Evolutionary conservation across 2,797 vertebrate genomes (phyloP), one percentile per base, ranked within the genome.

Genomic region (Amazonetta brasiliensis): DNA sequence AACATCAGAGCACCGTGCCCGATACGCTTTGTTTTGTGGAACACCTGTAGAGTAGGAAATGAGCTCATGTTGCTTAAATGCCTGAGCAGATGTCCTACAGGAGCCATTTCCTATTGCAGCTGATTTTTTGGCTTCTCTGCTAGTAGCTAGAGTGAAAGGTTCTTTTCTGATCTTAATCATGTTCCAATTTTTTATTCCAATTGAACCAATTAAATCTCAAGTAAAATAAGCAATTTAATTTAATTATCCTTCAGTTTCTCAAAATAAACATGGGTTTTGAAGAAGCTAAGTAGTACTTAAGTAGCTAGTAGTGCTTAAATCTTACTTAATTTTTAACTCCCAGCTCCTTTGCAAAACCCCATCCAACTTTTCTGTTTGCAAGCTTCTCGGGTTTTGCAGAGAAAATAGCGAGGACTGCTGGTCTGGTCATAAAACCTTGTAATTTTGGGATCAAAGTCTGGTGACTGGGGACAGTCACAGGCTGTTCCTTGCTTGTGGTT

Each of bases 21-120:
- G 28, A 43, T 31, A 55, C 71, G 22, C 55, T 94, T 94, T 96
- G 82, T 95, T 89, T 67, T 66, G 74, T 62, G 73, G 73, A 67
- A 58, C 87, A 96, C 96, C 76, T 96, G 86, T 86, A 67, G 69
- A 31, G n/a, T 43, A 91, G 95, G 95, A 97, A 96, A 84, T 96
- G 84, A 94, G 31, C 89, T 97, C 62, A 85, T 81, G 69, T 31
- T 39, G 20, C 46, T 48, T n/a, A 77, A 94, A 72, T 91, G 69
- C 41, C 46, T 79, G 71, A 78, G 82, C 90, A 96, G 89, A 87
- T 93, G 77, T 84, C 2, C 0, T 62, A 37, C 81, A 92, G 93
- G 72, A 93, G 81, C 48, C 7, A 44, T 81, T 97, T 97, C 91
- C 89, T 63, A 13, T 94, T 67, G 62, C 56, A 71, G 78, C 63